A percentile compares a stretch with the other conserved stretches of the same genome.
Conservation (phyloP, 1,140 invertebrate species). For the Heliconius congener region DNA sequence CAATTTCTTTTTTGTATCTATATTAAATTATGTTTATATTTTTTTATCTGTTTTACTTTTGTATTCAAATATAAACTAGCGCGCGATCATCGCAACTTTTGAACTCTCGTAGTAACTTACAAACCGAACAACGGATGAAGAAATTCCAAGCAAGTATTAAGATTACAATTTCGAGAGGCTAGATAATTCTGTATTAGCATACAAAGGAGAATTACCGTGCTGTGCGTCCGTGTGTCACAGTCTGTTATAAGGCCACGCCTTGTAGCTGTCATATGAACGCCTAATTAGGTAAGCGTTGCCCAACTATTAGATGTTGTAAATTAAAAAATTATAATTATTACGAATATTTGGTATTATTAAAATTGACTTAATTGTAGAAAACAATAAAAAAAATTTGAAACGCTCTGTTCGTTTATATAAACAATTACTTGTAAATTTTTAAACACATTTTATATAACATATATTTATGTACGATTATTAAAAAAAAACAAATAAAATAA, state of each 20-base stretch:
- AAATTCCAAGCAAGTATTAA: constrained; percentile 75
- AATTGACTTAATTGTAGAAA: background rate
- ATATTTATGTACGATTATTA: constrained; percentile 4
- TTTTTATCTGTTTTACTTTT: constrained; percentile 3
- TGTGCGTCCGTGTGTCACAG: constrained; percentile 70
- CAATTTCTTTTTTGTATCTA: background rate
- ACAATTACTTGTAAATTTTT: no score
- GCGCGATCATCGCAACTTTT: constrained; percentile 20
- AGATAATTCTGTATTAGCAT: constrained; percentile 79
- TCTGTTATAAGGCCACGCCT: constrained; percentile 72
- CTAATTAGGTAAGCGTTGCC: constrained; percentile 72
- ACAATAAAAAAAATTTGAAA: background rate
- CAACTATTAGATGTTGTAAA: constrained; percentile 39
- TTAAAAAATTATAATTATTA: constrained; percentile 18
- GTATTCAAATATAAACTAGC: background rate
- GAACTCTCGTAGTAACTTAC: constrained; percentile 21
- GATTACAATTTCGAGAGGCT: constrained; percentile 77
- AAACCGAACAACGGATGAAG: constrained; percentile 69
- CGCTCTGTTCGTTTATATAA: no score
- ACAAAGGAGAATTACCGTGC: constrained; percentile 78
- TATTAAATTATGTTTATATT: constrained; percentile 8
- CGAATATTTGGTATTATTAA: background rate
- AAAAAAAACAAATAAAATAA: constrained; percentile 43
- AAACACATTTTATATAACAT: no score
- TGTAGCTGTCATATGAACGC: constrained; percentile 75